Evolutionary conservation across 2,888 invertebrate genomes (phyloP).

Genomic region (Acanthoscelides obtectus): DNA sequence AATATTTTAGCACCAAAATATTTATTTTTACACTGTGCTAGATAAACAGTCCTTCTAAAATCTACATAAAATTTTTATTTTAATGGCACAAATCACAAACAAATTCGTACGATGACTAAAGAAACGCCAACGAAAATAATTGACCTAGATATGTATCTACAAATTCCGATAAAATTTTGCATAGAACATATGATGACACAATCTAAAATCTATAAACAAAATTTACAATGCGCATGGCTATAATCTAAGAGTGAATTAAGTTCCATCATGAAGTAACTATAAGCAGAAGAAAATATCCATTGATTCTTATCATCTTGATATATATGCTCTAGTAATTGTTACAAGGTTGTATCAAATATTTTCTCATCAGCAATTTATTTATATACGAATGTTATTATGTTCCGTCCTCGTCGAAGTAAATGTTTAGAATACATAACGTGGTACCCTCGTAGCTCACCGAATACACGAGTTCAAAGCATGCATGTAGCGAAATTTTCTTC

Average conservation of each 20-base stretch:
- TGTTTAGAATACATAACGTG: no score
- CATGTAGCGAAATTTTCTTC: no score
- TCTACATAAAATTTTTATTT: conserved; percentile 22
- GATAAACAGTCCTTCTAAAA: conserved; percentile 33
- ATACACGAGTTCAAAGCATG: no score
- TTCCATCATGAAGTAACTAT: background rate
- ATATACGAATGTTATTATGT: no score
- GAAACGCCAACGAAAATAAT: background rate
- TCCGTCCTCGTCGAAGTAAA: no score
- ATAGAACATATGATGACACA: conserved; percentile 8
- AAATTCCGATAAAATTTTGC: background rate
- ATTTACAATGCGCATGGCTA: conserved; percentile 12
- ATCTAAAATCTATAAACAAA: conserved; percentile 16
- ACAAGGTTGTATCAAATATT: no score
- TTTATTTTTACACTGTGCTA: conserved; percentile 30
- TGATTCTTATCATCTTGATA: no score
- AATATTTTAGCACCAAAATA: conserved; percentile 23
- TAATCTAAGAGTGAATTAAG: background rate
- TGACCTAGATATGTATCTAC: background rate
- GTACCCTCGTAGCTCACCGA: no score
- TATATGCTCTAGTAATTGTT: no score
- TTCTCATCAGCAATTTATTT: no score
- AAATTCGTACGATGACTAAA: conserved; percentile 15
- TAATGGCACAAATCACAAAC: conserved; percentile 34
- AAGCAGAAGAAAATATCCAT: background rate